phyloP scores from a whole-genome alignment of 2,888 invertebrate species.

The Acrobasis repandana region DNA sequence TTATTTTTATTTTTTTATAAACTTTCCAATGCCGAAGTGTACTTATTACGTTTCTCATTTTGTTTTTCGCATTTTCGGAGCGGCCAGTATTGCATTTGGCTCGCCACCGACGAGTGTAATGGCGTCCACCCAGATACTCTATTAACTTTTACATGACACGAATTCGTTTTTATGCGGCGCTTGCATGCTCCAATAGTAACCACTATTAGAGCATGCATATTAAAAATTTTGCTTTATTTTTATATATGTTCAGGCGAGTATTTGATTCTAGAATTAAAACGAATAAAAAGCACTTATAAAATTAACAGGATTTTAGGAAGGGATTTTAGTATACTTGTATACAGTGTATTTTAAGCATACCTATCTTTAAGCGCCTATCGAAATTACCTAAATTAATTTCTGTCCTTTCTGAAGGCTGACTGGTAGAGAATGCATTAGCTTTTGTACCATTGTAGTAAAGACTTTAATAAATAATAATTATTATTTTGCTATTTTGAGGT shows the following conservation, averaged over 20 bases:
- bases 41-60: constrained; percentile 40
- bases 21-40: constrained; percentile 37
- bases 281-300: too few relatives aligned
- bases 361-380: too few relatives aligned
- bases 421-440: too few relatives aligned
- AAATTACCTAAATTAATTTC: too few relatives aligned
- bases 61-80: constrained; percentile 32
- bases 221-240: not conserved
- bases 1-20: constrained; percentile 44
- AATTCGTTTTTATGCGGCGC: constrained; percentile 19
- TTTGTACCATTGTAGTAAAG: too few relatives aligned
- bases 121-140: constrained; percentile 20
- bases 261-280: not conserved
- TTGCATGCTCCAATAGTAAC: not conserved
- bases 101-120: constrained; percentile 22
- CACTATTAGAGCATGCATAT: too few relatives aligned
- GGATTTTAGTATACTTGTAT: too few relatives aligned
- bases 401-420: too few relatives aligned
- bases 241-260: not conserved
- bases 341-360: too few relatives aligned
- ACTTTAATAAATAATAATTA: too few relatives aligned
- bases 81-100: constrained; percentile 23
- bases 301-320: too few relatives aligned
- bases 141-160: constrained; percentile 24
- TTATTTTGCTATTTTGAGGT: too few relatives aligned